Conservation (phyloP, 1,140 invertebrate genomes). For the Mactra quadrangularis region DNA sequence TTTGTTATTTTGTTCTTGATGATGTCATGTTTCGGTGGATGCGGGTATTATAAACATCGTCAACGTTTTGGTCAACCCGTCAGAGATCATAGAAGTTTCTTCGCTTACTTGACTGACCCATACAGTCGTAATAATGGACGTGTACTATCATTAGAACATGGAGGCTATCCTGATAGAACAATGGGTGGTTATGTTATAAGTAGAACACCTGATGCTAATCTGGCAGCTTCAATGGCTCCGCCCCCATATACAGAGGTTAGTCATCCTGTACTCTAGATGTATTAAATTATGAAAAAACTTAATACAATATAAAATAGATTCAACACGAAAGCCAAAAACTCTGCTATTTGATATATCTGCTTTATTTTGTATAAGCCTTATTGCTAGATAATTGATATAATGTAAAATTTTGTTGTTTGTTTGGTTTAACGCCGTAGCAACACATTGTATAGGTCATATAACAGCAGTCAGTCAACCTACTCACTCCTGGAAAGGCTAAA, state of each 20-base stretch:
- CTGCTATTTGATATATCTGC: too few species aligned
- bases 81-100: constrained; percentile 11
- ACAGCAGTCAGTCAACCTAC: too few species aligned
- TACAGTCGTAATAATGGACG: constrained; percentile 9
- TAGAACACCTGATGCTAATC: constrained; percentile 18
- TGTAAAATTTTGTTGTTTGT: too few species aligned
- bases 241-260: constrained; percentile 69
- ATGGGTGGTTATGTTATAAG: constrained; percentile 3
- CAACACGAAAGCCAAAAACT: too few species aligned
- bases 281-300: too few species aligned
- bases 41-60: constrained; percentile 79
- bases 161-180: constrained; percentile 6
- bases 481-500: too few species aligned
- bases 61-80: constrained; percentile 61
- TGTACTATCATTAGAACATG: constrained; percentile 9
- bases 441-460: too few species aligned
- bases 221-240: constrained; percentile 41
- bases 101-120: constrained; percentile 16
- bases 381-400: too few species aligned
- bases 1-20: constrained; percentile 78
- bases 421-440: too few species aligned
- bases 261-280: too few species aligned
- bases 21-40: constrained; percentile 79
- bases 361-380: too few species aligned
- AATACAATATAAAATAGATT: too few species aligned